A percentile compares a stretch with the other conserved stretches of the same genome.
These are phyloP conservation scores for Campylomormyrus numenius DNA, from an alignment of 2,113 vertebrate genomes.

Conservation along the genomic window DNA sequence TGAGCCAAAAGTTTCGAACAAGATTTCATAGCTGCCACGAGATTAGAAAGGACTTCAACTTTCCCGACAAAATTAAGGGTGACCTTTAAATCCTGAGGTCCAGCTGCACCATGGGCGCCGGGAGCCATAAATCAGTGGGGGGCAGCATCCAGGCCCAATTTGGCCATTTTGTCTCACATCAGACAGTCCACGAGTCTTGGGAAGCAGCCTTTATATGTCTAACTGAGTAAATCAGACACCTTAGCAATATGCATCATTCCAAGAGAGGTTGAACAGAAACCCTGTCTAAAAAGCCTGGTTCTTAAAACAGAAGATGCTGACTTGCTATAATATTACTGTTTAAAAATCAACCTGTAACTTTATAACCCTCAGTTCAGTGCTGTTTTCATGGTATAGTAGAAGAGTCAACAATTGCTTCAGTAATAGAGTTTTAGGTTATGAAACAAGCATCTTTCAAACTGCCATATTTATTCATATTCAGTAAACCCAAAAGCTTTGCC, in stretches of 20 bases:
- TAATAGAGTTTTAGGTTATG: neutral
- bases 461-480: neutral
- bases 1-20: conserved; percentile 27
- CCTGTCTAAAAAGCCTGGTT: neutral
- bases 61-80: conserved; percentile 40
- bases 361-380: neutral
- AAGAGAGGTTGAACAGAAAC: neutral
- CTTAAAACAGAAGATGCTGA: neutral
- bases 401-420: neutral
- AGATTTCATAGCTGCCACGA: conserved; percentile 27
- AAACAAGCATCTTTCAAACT: neutral
- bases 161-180: conserved; percentile 14
- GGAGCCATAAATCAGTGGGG: conserved; percentile 18
- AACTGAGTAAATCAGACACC: neutral
- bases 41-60: conserved; percentile 32
- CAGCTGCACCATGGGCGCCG: conserved; percentile 36
- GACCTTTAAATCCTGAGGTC: conserved; percentile 49
- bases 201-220: conserved; percentile 25
- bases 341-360: neutral
- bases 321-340: neutral
- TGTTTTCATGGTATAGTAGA: neutral
- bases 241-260: neutral
- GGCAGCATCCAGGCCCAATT: conserved; percentile 5
- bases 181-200: neutral
- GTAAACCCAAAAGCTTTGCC: neutral